A percentile compares a stretch with the other conserved stretches of the same genome.
Conservation (phyloP, 2,113 vertebrate species). For the Argyrosomus japonicus region DNA sequence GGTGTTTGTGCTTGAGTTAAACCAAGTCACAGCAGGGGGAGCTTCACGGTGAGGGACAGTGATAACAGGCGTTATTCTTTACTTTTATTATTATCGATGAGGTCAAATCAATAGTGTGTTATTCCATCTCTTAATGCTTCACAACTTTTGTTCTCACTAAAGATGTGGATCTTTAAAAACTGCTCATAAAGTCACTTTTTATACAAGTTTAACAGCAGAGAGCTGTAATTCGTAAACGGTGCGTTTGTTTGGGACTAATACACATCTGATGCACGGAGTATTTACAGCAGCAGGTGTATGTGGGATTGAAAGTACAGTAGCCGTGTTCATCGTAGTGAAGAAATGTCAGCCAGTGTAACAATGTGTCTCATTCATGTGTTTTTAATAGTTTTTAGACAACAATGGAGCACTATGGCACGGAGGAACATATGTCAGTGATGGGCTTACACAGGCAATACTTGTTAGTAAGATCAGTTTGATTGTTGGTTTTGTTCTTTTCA, state of each 20-base stretch:
- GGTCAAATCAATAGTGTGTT: background rate
- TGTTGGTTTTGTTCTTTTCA: background rate
- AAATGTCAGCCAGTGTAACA: slow-evolving; percentile 10
- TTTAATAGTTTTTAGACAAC: slow-evolving; percentile 5
- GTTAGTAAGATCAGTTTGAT: background rate
- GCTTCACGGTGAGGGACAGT: background rate
- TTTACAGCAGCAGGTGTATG: slow-evolving; percentile 7
- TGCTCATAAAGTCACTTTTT: background rate
- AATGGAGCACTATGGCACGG: background rate
- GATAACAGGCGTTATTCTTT: no score
- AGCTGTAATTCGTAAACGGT: background rate
- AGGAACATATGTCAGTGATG: background rate
- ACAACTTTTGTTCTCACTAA: background rate
- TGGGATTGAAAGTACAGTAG: background rate
- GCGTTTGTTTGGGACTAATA: background rate
- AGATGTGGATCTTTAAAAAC: background rate
- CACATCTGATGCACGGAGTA: background rate
- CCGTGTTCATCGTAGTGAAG: background rate
- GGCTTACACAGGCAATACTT: background rate
- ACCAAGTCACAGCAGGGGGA: background rate
- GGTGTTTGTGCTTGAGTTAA: background rate
- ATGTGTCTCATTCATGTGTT: slow-evolving; percentile 1
- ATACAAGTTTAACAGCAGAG: background rate
- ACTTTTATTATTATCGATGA: background rate
- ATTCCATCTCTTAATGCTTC: background rate